Evolutionary conservation across 2,888 invertebrate genomes (phyloP).

Genomic region (Aphodius granarius): DNA sequence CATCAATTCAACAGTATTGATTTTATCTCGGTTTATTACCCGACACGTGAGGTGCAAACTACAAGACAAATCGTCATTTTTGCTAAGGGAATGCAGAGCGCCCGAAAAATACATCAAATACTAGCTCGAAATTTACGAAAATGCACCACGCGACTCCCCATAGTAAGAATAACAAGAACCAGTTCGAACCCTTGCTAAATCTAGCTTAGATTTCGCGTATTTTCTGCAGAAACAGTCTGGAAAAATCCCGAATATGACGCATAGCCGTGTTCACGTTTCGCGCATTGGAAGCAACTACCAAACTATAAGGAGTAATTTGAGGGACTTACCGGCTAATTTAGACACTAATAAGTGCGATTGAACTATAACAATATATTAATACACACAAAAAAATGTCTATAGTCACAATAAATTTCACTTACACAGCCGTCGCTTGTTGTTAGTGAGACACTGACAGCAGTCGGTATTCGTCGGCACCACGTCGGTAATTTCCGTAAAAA

Average conservation of each 20-base stretch:
- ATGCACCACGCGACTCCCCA: not conserved
- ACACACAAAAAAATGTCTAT: conserved; percentile 29
- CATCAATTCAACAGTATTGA: not conserved
- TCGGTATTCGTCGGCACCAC: conserved; percentile 32
- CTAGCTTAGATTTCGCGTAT: not conserved
- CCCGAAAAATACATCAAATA: not conserved
- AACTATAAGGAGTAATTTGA: conserved; percentile 3
- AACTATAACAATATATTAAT: conserved; percentile 19
- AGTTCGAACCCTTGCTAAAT: not conserved
- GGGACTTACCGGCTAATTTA: conserved; percentile 26
- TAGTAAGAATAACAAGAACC: not conserved
- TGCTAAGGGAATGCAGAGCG: not conserved
- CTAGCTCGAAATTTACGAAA: not conserved
- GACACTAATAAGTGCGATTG: conserved; percentile 22
- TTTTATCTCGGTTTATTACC: not conserved
- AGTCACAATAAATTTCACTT: conserved; percentile 52
- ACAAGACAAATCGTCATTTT: not conserved
- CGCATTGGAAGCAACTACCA: not conserved
- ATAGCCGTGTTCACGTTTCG: conserved; percentile 22
- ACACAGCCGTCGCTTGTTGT: conserved; percentile 58
- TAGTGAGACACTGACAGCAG: conserved; percentile 46
- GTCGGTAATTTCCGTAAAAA: conserved; percentile 33
- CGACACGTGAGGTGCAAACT: not conserved
- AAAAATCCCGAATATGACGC: conserved; percentile 28
- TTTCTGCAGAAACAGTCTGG: conserved; percentile 20